These are phyloP conservation scores for Hiodon tergisus DNA, from an alignment of 2,113 vertebrate species.

Conservation along the genomic window DNA sequence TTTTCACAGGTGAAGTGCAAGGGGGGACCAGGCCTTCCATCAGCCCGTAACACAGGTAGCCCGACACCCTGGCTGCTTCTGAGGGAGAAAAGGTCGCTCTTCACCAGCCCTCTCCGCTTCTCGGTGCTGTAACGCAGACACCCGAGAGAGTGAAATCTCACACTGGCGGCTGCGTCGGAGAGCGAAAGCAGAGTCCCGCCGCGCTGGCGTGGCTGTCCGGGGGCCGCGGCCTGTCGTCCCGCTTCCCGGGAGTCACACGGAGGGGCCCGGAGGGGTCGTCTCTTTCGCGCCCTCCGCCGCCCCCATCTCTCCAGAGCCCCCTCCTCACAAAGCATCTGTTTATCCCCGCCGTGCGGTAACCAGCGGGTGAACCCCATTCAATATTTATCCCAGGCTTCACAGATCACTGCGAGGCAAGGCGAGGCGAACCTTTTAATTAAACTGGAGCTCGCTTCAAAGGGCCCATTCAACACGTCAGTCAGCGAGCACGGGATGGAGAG, in stretches of 20 bases:
- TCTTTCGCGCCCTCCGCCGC: conserved; percentile 48
- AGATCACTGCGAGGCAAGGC: conserved; percentile 96
- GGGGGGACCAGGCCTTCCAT: neutral
- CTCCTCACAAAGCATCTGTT: conserved; percentile 89
- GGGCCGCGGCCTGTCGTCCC: conserved; percentile 21
- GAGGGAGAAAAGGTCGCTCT: neutral
- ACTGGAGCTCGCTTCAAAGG: conserved; percentile 98
- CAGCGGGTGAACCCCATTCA: conserved; percentile 98
- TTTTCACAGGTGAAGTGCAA: conserved; percentile 21
- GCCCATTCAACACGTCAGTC: conserved; percentile 97
- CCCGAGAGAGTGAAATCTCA: conserved; percentile 76
- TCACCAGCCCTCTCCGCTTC: conserved; percentile 40
- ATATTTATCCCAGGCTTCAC: conserved; percentile 99
- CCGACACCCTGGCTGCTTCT: conserved; percentile 3
- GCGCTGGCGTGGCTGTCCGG: conserved; percentile 58
- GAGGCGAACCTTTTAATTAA: conserved; percentile 99
- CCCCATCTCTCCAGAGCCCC: conserved; percentile 66
- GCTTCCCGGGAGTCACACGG: neutral
- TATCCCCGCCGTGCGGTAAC: conserved; percentile 80
- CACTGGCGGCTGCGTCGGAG: conserved; percentile 66
- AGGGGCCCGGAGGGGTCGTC: conserved; percentile 14
- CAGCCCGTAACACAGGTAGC: conserved; percentile 10
- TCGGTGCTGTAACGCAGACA: conserved; percentile 55
- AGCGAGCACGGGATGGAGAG: conserved; percentile 81
- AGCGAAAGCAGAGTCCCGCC: conserved; percentile 33